phyloP scores from a whole-genome alignment of 2,888 invertebrate genomes.

The Eupithecia insigniata region DNA sequence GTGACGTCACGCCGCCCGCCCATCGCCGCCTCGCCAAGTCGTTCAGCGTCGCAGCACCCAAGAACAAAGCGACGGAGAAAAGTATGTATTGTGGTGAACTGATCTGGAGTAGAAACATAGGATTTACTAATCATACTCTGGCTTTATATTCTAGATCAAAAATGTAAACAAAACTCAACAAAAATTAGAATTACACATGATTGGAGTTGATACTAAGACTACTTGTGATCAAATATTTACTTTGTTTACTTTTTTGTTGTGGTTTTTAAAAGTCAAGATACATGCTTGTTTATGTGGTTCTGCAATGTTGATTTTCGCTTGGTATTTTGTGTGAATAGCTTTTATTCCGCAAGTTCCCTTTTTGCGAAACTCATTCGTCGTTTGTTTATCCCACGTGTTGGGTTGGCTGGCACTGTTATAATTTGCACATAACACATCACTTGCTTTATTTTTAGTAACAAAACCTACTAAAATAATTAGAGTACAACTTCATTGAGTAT shows the following conservation, averaged over 20 bases:
- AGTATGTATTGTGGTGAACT: conserved; percentile 58
- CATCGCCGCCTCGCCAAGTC: conserved; percentile 95
- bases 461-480: neutral
- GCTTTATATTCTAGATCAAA: neutral
- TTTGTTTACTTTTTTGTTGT: conserved; percentile 1
- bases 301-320: conserved; percentile 14
- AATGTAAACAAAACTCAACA: neutral
- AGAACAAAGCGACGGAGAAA: conserved; percentile 65
- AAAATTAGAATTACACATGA: neutral
- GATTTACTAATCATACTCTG: neutral
- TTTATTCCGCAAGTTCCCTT: too few relatives aligned
- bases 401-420: conserved; percentile 5
- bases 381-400: conserved; percentile 18
- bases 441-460: neutral
- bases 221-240: neutral
- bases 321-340: conserved; percentile 20
- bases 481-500: neutral
- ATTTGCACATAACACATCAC: conserved; percentile 7
- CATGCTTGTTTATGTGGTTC: neutral
- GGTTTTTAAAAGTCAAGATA: neutral
- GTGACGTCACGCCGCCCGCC: conserved; percentile 91
- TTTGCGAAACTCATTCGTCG: too few relatives aligned
- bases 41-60: conserved; percentile 91
- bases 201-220: neutral
- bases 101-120: neutral